Evolutionary conservation across 2,113 vertebrate genomes (phyloP).

Genomic region (Onychostoma macrolepis): DNA sequence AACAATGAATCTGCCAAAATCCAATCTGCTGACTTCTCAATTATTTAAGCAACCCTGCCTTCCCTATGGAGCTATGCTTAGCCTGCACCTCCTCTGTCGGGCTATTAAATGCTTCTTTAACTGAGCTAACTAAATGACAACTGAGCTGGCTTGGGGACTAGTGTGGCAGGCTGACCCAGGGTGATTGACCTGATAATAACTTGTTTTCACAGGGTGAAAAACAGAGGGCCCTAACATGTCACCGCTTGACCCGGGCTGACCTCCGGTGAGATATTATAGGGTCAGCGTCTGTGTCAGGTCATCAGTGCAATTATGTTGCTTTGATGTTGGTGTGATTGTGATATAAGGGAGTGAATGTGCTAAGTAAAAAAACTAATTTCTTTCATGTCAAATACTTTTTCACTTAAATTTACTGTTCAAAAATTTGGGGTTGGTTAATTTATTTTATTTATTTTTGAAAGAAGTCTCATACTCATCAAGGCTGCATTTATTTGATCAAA

Average conservation of each 20-base stretch:
- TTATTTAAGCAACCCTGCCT: conserved; percentile 77
- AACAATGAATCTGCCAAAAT: conserved; percentile 80
- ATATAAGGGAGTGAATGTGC: neutral
- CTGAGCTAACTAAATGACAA: conserved; percentile 56
- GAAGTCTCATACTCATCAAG: neutral
- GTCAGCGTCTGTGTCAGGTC: conserved; percentile 12
- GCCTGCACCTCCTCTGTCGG: conserved; percentile 63
- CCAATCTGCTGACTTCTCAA: conserved; percentile 81
- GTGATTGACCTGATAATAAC: conserved; percentile 63
- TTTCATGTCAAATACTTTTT: neutral
- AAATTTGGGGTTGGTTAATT: neutral
- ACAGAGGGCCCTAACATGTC: conserved; percentile 50
- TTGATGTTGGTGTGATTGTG: conserved; percentile 26
- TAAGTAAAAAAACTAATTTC: neutral
- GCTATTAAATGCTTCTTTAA: conserved; percentile 73
- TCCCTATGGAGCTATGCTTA: conserved; percentile 74
- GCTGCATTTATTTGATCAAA: neutral
- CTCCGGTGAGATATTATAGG: conserved; percentile 50
- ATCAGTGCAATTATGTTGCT: conserved; percentile 48
- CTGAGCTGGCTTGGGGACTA: conserved; percentile 43
- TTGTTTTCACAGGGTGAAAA: conserved; percentile 55
- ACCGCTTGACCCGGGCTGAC: conserved; percentile 48
- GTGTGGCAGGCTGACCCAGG: conserved; percentile 39
- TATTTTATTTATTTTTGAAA: neutral
- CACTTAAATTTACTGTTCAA: neutral